phyloP scores from a whole-genome alignment of 1,140 invertebrate species.

The Samia ricini region DNA sequence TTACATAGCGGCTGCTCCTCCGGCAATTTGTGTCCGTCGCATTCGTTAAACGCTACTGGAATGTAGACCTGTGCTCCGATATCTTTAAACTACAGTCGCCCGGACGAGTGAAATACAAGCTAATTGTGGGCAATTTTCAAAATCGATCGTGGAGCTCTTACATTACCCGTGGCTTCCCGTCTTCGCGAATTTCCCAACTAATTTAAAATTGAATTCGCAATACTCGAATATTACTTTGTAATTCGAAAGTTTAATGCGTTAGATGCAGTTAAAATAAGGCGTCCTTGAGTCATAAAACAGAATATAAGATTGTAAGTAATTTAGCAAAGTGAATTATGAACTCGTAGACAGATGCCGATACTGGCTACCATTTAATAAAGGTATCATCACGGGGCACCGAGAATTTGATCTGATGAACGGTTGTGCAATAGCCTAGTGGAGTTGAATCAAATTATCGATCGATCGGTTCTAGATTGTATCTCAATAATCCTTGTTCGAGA shows the following conservation, averaged over 20 bases:
- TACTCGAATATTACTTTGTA: background rate
- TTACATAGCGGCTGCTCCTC: conserved; percentile 66
- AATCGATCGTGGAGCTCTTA: conserved; percentile 71
- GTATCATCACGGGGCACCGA: conserved; percentile 55
- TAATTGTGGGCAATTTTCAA: conserved; percentile 76
- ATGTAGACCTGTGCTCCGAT: conserved; percentile 63
- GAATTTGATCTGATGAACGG: conserved; percentile 56
- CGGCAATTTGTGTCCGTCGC: conserved; percentile 72
- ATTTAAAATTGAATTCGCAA: background rate
- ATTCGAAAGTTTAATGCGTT: background rate
- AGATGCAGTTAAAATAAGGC: background rate
- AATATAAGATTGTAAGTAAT: conserved; percentile 4
- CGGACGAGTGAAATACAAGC: conserved; percentile 66
- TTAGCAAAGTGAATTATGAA: conserved; percentile 26
- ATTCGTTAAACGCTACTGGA: conserved; percentile 72
- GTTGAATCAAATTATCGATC: conserved; percentile 62
- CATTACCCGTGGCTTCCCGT: conserved; percentile 60
- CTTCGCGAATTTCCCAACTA: conserved; percentile 43
- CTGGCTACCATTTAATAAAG: conserved; percentile 69
- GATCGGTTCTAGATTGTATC: conserved; percentile 72
- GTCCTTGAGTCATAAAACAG: no score
- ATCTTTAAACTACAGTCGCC: conserved; percentile 64
- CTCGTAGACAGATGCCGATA: conserved; percentile 23
- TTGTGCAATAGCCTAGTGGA: conserved; percentile 52
- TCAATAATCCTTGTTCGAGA: conserved; percentile 68